A percentile compares a stretch with the other conserved stretches of the same genome.
These are phyloP conservation scores for Heliconius hermathena DNA, from an alignment of 1,140 invertebrate genomes.

Conservation along the genomic window DNA sequence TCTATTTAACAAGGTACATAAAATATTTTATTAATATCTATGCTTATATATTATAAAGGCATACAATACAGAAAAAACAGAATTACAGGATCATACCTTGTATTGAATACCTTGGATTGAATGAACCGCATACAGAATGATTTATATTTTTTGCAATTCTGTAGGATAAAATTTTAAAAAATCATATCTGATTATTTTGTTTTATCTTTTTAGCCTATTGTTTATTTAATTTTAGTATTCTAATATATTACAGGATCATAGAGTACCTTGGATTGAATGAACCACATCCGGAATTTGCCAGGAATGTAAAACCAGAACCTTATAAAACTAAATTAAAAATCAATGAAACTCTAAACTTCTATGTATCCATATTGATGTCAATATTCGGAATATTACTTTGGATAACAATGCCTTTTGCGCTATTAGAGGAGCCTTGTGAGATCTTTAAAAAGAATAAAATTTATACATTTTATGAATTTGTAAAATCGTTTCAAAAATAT, in stretches of 20 bases:
- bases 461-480: conserved; percentile 30
- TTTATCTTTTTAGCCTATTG: background rate
- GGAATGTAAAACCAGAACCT: background rate
- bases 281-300: background rate
- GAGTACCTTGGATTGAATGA: conserved; percentile 4
- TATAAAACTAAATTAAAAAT: conserved; percentile 40
- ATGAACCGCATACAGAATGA: no score
- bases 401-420: conserved; percentile 44
- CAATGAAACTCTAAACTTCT: conserved; percentile 38
- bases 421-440: conserved; percentile 43
- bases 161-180: no score
- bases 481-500: conserved; percentile 39
- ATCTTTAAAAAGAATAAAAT: conserved; percentile 37
- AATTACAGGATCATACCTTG: no score
- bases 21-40: background rate
- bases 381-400: conserved; percentile 40
- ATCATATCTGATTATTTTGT: background rate
- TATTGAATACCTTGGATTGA: no score
- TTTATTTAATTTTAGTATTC: background rate
- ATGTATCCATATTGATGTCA: conserved; percentile 45
- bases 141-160: no score
- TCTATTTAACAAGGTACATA: background rate
- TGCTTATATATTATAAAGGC: no score
- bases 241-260: conserved; percentile 6
- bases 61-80: no score